Conservation (phyloP, 92 coral and sea anemone species). For the Phymanthus crucifer region DNA sequence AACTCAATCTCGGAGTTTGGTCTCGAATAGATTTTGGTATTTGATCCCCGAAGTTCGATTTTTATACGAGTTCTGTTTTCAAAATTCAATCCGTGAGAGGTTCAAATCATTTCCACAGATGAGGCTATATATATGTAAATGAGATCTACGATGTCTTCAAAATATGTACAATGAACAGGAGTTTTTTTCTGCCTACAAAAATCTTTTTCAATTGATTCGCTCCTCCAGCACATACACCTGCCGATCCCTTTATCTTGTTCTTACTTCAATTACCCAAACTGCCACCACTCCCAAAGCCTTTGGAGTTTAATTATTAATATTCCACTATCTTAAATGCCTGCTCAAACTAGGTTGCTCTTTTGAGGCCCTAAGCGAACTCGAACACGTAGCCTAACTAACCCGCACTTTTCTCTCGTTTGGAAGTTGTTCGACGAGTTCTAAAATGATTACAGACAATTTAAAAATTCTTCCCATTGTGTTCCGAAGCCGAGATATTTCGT, state of each 20-base stretch:
- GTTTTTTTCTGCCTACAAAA: constrained; percentile 5
- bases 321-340: constrained; percentile 57
- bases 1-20: background rate
- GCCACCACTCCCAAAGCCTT: constrained; percentile 27
- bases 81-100: constrained; percentile 59
- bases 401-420: background rate
- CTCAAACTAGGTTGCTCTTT: constrained; percentile 65
- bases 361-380: constrained; percentile 19
- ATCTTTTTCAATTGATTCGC: constrained; percentile 7
- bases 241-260: constrained; percentile 17
- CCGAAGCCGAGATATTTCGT: background rate
- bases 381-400: background rate
- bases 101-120: constrained; percentile 56
- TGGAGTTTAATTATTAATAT: constrained; percentile 69
- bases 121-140: constrained; percentile 78
- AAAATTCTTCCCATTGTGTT: background rate
- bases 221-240: constrained; percentile 7
- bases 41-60: background rate
- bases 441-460: background rate
- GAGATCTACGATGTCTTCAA: constrained; percentile 60
- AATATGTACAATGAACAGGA: constrained; percentile 63
- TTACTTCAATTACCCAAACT: constrained; percentile 22
- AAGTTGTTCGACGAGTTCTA: background rate
- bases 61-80: constrained; percentile 2
- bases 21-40: background rate